phyloP scores from a whole-genome alignment of 2,888 invertebrate species.

The Monochamus alternatus region DNA sequence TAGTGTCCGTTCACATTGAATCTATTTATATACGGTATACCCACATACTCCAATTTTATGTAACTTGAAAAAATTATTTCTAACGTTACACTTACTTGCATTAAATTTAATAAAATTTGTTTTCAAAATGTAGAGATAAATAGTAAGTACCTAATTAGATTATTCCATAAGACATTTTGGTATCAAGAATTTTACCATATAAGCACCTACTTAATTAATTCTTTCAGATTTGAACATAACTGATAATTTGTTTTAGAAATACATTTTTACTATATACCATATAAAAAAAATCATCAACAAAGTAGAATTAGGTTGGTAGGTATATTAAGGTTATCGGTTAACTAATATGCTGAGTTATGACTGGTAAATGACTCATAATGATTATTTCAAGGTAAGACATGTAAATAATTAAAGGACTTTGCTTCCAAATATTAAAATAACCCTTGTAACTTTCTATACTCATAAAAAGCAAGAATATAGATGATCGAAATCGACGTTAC shows the following conservation, averaged over 20 bases:
- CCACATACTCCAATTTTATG: slow-evolving; percentile 31
- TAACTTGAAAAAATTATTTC: background rate
- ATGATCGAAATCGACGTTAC: slow-evolving; percentile 35
- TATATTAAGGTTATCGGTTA: slow-evolving; percentile 16
- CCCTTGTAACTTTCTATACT: slow-evolving; percentile 11
- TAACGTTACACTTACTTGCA: too few species aligned
- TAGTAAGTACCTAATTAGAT: background rate
- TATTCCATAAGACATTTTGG: too few species aligned
- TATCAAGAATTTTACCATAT: too few species aligned
- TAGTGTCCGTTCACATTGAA: slow-evolving; percentile 22
- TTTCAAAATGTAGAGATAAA: background rate
- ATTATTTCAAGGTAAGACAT: slow-evolving; percentile 24
- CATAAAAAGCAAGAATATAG: slow-evolving; percentile 27
- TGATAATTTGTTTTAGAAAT: background rate
- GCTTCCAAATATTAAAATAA: slow-evolving; percentile 25
- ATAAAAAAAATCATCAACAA: background rate
- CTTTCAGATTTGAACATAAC: too few species aligned
- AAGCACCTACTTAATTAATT: too few species aligned
- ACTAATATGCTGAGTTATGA: background rate
- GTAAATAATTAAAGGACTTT: slow-evolving; percentile 29
- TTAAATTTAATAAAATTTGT: too few species aligned
- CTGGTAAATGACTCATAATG: slow-evolving; percentile 1
- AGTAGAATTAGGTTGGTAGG: background rate
- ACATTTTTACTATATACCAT: background rate
- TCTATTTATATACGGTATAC: slow-evolving; percentile 32